phyloP scores from a whole-genome alignment of 2,888 invertebrate species.

The Shargacucullia verbasci region DNA sequence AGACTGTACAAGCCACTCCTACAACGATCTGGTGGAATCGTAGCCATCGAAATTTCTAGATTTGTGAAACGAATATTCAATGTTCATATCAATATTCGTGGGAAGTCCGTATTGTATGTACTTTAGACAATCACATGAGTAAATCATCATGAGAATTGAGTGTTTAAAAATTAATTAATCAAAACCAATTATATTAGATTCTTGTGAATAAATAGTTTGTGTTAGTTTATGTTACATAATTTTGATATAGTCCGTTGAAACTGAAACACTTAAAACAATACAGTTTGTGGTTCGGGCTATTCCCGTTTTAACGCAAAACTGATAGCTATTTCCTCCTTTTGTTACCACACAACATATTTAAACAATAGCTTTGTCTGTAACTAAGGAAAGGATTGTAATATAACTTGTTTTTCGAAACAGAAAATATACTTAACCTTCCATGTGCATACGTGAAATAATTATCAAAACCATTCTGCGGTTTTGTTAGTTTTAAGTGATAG shows the following conservation, averaged over 20 bases:
- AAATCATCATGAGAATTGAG: no score
- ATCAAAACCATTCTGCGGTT: background rate
- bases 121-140: constrained; percentile 36
- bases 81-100: constrained; percentile 17
- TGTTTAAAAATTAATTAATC: no score
- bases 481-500: no score
- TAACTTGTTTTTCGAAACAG: no score
- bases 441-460: no score
- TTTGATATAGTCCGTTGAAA: no score
- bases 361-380: background rate
- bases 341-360: background rate
- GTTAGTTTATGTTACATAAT: no score
- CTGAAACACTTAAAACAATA: background rate
- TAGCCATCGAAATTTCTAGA: constrained; percentile 14
- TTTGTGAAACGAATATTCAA: constrained; percentile 2
- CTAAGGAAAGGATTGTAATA: no score
- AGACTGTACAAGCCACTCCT: background rate
- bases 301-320: constrained; percentile 29
- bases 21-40: constrained; percentile 61
- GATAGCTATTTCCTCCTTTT: constrained; percentile 36
- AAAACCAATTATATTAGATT: no score
- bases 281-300: constrained; percentile 22
- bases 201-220: no score
- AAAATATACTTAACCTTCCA: no score
- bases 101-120: background rate